Conservation (phyloP, 2,888 invertebrate species). For the Aradus depressus region DNA sequence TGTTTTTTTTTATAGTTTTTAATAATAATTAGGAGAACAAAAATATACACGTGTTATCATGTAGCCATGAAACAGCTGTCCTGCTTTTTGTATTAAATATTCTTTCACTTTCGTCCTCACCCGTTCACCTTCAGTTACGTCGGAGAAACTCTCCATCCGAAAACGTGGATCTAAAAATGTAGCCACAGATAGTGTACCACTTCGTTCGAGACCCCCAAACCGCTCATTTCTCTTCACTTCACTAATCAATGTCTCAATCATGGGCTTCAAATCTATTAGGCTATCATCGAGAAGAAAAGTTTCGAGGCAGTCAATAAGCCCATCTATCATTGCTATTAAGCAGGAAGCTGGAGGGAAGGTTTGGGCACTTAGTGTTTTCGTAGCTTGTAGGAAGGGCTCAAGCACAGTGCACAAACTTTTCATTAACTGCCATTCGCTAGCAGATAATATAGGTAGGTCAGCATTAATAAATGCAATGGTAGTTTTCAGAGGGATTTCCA, state of each 20-base stretch:
- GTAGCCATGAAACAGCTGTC: too few species aligned
- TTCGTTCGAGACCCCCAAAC: slow-evolving; percentile 1
- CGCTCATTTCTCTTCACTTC: neutral
- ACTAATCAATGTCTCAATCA: neutral
- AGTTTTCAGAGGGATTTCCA: slow-evolving; percentile 2
- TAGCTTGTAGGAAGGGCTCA: neutral
- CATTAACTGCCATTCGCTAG: neutral
- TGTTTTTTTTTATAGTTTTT: too few species aligned
- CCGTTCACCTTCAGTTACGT: too few species aligned
- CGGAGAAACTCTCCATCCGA: too few species aligned
- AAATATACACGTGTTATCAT: too few species aligned
- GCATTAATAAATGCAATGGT: slow-evolving; percentile 6
- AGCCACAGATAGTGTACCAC: neutral
- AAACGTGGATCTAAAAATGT: slow-evolving; percentile 9
- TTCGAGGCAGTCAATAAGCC: slow-evolving; percentile 1
- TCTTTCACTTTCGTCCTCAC: too few species aligned
- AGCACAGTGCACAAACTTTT: neutral
- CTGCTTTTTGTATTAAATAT: too few species aligned
- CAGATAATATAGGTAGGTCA: slow-evolving; percentile 1
- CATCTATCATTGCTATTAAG: neutral
- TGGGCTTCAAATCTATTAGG: neutral
- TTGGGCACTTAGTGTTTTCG: neutral
- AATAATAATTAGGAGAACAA: too few species aligned
- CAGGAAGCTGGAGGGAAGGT: slow-evolving; percentile 7
- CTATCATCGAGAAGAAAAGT: neutral